Percentiles rank a stretch among this genome's conserved stretches.
Evolutionary conservation across 37 sponge, comb jelly and placozoan genomes (phyloP).

Genomic region (Oscarella lobularis): DNA sequence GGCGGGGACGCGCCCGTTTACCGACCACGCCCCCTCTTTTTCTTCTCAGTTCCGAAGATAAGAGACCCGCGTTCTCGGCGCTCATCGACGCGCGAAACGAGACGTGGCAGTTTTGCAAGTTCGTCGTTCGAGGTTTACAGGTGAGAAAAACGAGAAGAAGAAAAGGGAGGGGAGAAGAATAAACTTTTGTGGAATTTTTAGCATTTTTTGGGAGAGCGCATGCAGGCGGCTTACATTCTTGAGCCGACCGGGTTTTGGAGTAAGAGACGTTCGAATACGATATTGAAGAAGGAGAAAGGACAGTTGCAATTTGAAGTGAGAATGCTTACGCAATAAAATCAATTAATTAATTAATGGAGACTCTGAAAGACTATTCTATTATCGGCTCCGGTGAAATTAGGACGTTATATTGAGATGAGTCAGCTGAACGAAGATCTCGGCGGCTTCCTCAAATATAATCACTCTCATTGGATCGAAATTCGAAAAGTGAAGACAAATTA

Average conservation of each 20-base stretch:
- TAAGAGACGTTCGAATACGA: background rate
- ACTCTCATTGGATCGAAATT: background rate
- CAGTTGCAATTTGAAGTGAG: background rate
- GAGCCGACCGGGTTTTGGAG: background rate
- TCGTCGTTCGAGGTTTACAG: background rate
- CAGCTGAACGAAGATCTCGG: slow-evolving; percentile 5
- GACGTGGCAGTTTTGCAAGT: background rate
- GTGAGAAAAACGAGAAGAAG: too few species aligned
- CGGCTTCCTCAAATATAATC: background rate
- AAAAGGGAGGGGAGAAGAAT: too few species aligned
- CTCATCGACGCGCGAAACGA: background rate
- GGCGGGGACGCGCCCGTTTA: too few species aligned
- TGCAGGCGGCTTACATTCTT: background rate
- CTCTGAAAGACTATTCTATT: background rate
- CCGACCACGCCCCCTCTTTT: too few species aligned
- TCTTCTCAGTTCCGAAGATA: too few species aligned
- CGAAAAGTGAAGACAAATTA: background rate
- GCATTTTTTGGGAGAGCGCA: background rate
- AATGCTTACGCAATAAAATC: too few species aligned
- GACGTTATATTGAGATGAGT: background rate
- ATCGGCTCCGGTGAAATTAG: background rate
- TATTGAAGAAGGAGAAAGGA: background rate
- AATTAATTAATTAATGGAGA: background rate
- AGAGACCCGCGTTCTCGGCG: background rate
- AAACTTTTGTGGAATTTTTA: too few species aligned